These are phyloP conservation scores for Lasioglossum figueresi DNA, from an alignment of 2,888 invertebrate species.

Conservation along the genomic window DNA sequence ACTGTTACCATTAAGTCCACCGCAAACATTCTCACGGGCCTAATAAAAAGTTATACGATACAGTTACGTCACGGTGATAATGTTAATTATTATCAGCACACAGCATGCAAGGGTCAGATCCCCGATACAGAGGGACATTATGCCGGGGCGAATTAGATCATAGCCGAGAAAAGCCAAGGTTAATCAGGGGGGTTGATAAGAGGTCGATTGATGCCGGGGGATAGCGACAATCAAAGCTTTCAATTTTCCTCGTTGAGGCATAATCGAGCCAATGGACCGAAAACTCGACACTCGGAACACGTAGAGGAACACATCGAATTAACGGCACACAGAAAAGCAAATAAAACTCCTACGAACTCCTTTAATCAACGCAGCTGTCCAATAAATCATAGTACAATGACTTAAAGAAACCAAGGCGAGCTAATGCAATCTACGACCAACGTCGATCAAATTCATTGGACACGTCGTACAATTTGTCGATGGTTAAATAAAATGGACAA, in stretches of 20 bases:
- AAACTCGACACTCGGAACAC: background rate
- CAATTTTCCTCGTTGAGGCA: background rate
- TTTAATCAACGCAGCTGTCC: background rate
- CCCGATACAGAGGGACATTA: constrained; percentile 53
- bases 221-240: constrained; percentile 26
- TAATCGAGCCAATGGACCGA: background rate
- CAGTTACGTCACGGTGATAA: background rate
- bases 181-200: constrained; percentile 61
- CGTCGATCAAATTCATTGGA: background rate
- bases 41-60: background rate
- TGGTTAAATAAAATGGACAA: background rate
- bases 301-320: background rate
- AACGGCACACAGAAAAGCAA: background rate
- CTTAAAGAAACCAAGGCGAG: background rate
- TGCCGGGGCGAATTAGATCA: constrained; percentile 70
- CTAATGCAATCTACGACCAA: background rate
- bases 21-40: background rate
- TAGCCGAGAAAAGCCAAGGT: constrained; percentile 71
- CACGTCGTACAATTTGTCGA: background rate
- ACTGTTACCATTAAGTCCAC: background rate
- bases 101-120: constrained; percentile 42
- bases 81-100: constrained; percentile 42
- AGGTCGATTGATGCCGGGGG: constrained; percentile 54
- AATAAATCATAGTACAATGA: background rate
- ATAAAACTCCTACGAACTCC: background rate